Conservation (phyloP, 1,140 invertebrate genomes). For the Patella vulgata region DNA sequence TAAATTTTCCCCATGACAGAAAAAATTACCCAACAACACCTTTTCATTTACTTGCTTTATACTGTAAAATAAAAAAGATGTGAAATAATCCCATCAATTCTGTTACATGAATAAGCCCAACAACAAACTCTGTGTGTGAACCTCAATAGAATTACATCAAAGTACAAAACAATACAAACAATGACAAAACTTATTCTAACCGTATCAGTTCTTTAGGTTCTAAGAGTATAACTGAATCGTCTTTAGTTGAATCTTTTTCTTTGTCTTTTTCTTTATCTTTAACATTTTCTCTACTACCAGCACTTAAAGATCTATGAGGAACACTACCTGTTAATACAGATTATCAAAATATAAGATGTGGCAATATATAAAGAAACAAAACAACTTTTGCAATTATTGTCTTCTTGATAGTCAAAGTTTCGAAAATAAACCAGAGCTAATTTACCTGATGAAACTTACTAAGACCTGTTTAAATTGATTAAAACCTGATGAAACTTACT, state of each 20-base stretch:
- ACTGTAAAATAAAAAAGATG: constrained; percentile 18
- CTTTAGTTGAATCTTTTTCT: constrained; percentile 28
- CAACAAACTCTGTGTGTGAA: background rate
- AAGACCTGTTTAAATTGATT: no score
- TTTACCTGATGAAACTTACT: no score
- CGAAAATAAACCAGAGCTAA: no score
- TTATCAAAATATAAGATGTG: background rate
- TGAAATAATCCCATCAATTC: constrained; percentile 5
- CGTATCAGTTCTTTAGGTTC: constrained; percentile 54
- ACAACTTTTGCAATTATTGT: no score
- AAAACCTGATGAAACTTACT: no score
- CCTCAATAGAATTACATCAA: background rate
- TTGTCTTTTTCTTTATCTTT: constrained; percentile 46
- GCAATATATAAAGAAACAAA: no score
- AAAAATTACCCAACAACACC: constrained; percentile 71
- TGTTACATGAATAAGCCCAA: no score
- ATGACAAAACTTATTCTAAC: constrained; percentile 18
- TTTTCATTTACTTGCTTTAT: constrained; percentile 69
- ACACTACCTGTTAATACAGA: constrained; percentile 35
- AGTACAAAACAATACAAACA: background rate
- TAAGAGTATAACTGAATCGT: constrained; percentile 52
- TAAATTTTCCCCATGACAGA: constrained; percentile 72
- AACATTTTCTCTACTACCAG: constrained; percentile 43
- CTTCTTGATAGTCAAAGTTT: no score
- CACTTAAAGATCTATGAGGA: constrained; percentile 48